Conservation (phyloP, 2,888 invertebrate genomes). For the Hoplodrina ambigua region DNA sequence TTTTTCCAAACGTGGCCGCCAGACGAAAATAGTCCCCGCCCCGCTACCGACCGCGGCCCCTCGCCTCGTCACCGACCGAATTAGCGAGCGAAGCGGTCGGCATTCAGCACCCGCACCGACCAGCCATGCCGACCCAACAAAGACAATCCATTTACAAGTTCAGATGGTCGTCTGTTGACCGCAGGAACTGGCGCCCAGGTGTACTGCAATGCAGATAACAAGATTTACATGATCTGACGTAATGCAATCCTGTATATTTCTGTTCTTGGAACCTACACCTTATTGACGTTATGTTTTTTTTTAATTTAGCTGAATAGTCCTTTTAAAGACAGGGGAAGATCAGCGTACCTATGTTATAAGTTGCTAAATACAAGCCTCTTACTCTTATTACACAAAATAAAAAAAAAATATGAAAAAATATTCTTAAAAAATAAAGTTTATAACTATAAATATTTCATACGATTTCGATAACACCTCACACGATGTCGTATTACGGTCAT, state of each 20-base stretch:
- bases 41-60: slow-evolving; percentile 83
- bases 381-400: too few species aligned
- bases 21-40: slow-evolving; percentile 90
- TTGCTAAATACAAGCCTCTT: too few species aligned
- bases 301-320: not conserved
- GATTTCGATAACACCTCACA: not conserved
- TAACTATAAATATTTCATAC: too few species aligned
- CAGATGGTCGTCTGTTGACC: slow-evolving; percentile 47
- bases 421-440: too few species aligned
- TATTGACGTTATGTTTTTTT: not conserved
- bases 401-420: too few species aligned
- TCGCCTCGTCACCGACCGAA: slow-evolving; percentile 87
- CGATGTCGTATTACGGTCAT: not conserved
- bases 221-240: slow-evolving; percentile 17
- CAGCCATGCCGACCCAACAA: slow-evolving; percentile 66
- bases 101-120: slow-evolving; percentile 70
- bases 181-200: slow-evolving; percentile 25
- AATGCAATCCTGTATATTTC: slow-evolving; percentile 6
- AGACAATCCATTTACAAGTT: slow-evolving; percentile 60
- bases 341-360: not conserved
- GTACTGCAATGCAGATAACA: slow-evolving; percentile 4
- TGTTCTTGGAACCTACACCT: not conserved
- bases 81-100: slow-evolving; percentile 80
- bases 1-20: slow-evolving; percentile 90
- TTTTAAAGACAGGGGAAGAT: slow-evolving; percentile 3